Evolutionary conservation across 2,797 vertebrate species (phyloP).

Genomic region (Lacerta viridis): DNA sequence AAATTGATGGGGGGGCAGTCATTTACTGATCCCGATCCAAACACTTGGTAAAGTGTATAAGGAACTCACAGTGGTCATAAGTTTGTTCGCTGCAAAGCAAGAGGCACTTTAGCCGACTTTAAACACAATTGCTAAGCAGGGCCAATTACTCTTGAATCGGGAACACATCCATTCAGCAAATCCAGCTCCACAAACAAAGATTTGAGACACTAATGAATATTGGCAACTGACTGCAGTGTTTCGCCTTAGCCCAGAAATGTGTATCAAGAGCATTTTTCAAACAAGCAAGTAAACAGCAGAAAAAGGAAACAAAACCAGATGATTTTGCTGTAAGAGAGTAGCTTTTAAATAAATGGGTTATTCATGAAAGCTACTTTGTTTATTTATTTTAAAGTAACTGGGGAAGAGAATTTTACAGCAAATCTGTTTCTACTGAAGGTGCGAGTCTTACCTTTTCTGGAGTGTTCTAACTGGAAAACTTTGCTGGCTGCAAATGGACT

Average conservation of each 20-base stretch:
- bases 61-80: background rate
- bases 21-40: background rate
- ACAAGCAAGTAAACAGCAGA: background rate
- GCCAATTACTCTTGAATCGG: background rate
- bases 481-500: background rate
- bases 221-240: background rate
- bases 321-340: too few species aligned
- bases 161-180: background rate
- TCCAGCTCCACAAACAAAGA: background rate
- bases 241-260: background rate
- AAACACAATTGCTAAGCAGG: background rate
- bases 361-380: background rate
- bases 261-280: slow-evolving; percentile 10
- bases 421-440: background rate
- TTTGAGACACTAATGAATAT: background rate
- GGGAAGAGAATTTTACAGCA: background rate
- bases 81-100: background rate
- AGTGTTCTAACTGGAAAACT: background rate
- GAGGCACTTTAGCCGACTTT: background rate
- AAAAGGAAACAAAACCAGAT: background rate
- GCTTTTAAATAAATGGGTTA: background rate
- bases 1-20: background rate
- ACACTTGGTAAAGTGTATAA: background rate
- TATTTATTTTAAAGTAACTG: background rate
- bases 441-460: background rate